These are phyloP conservation scores for Aleiodes testaceus DNA, from an alignment of 2,888 invertebrate genomes.

Conservation along the genomic window DNA sequence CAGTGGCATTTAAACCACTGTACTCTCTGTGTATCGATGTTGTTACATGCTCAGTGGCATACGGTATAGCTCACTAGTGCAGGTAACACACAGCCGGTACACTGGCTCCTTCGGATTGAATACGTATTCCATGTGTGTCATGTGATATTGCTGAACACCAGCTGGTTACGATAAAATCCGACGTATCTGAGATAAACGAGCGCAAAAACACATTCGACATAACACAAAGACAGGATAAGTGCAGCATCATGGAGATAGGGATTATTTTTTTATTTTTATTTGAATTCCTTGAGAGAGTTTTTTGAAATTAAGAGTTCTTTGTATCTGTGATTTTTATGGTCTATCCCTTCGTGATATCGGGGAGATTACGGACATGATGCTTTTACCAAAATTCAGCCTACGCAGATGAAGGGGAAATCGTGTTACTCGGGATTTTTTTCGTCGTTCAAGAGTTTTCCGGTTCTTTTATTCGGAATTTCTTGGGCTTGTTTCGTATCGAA, in stretches of 20 bases:
- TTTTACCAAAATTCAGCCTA: slow-evolving; percentile 38
- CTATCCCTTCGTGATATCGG: slow-evolving; percentile 2
- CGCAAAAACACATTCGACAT: slow-evolving; percentile 38
- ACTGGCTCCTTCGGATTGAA: slow-evolving; percentile 26
- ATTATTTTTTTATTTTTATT: slow-evolving; percentile 17
- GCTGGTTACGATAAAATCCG: slow-evolving; percentile 22
- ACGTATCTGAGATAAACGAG: slow-evolving; percentile 35
- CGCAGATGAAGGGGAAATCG: slow-evolving; percentile 40
- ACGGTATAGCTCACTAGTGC: slow-evolving; percentile 4
- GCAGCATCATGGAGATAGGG: slow-evolving; percentile 33
- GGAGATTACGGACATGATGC: slow-evolving; percentile 13
- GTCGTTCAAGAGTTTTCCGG: background rate
- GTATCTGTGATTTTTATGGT: slow-evolving; percentile 36
- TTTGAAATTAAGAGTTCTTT: slow-evolving; percentile 24
- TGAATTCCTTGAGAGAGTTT: too few species aligned
- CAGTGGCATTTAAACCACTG: slow-evolving; percentile 18
- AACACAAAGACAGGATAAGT: slow-evolving; percentile 41
- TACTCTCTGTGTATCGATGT: slow-evolving; percentile 21
- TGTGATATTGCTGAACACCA: slow-evolving; percentile 25
- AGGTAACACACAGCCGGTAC: slow-evolving; percentile 9
- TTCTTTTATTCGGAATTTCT: slow-evolving; percentile 8
- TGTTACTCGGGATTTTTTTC: slow-evolving; percentile 22
- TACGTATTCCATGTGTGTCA: slow-evolving; percentile 15
- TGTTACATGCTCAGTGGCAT: slow-evolving; percentile 28
- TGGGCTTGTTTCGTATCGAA: background rate